Base-by-base conservation (phyloP, 2,888 invertebrate genomes). In the Dascillus cervinus region DNA sequence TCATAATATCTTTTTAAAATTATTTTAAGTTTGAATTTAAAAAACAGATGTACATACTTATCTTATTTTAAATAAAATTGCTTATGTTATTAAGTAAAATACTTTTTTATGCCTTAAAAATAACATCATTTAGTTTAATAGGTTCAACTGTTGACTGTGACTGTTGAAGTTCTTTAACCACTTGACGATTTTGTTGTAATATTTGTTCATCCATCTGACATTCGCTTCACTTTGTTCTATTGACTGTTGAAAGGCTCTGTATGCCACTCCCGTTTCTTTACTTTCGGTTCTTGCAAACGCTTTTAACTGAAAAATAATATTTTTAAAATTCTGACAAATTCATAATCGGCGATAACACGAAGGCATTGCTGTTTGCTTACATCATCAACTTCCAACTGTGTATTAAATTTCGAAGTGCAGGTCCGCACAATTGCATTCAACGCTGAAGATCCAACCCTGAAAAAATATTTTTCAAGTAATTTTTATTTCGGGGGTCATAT, bases 161-260 rank as follows among this genome's bases (percentile, higher is more conserved):
- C 13, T 14, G n/a, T 34, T 11, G 26, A 29, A 34, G 11, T 11
- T 4, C 12, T 24, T 13, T 5, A 92, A 63, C 92, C 92, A 92
- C 15, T 75, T 65, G 2, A 79, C 73, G 36, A 92, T 85, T 2
- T 73, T 72, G 29, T 74, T 66, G 54, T 82, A 84, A 64, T 89
- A 84, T 25, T 69, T 69, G 29, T 79, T 69, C 74, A 85, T 81
- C 92, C 92, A 94, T 43, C 78, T 74, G 1, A 90, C 80, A 57
- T 91, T 90, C 3, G 82, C 79, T 44, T 82, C 75, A 0, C 82
- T 81, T 29, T 80, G 76, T 55, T 92, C 92, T 4, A 90, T 62
- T 0, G 85, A 79, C 63, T 91, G 91, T 37, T 79, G 75, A 0
- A 86, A 76, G 1, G 85, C 79, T 40, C 88, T 65, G 1, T 70